A percentile compares a stretch with the other conserved stretches of the same genome.
These are phyloP conservation scores for Apis florea DNA, from an alignment of 1,140 invertebrate species.

Conservation along the genomic window DNA sequence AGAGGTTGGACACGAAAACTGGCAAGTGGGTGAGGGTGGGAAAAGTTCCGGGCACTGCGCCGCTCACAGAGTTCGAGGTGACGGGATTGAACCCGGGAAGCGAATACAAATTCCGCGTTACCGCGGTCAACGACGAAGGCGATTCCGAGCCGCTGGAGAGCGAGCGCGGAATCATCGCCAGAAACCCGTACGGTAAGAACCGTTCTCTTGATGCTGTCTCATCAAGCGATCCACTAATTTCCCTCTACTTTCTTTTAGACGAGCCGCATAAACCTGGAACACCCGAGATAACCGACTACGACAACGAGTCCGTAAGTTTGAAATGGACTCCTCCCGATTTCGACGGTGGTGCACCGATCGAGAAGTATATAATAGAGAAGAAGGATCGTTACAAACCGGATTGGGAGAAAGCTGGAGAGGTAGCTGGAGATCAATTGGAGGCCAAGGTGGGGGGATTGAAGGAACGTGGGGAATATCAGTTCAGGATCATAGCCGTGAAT, in stretches of 20 bases:
- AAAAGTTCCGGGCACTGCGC: constrained; percentile 86
- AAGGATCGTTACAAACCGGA: constrained; percentile 91
- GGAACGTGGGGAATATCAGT: constrained; percentile 96
- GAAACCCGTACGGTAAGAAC: constrained; percentile 95
- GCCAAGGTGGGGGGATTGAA: constrained; percentile 93
- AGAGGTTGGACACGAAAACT: constrained; percentile 95
- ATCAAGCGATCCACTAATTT: too few relatives aligned
- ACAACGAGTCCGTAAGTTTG: constrained; percentile 95
- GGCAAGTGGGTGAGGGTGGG: constrained; percentile 95
- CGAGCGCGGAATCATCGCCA: constrained; percentile 91
- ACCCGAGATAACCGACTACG: constrained; percentile 94
- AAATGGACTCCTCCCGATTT: constrained; percentile 95
- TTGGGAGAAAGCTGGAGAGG: constrained; percentile 92
- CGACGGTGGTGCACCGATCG: constrained; percentile 97
- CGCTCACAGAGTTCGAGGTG: constrained; percentile 91
- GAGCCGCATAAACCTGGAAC: constrained; percentile 93
- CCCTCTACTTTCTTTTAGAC: constrained; percentile 81
- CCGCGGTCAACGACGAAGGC: constrained; percentile 97
- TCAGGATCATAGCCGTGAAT: constrained; percentile 97
- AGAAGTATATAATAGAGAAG: constrained; percentile 99
- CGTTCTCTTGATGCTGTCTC: not conserved
- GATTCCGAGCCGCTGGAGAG: constrained; percentile 96
- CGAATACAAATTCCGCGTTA: constrained; percentile 98
- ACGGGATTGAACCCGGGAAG: constrained; percentile 93
- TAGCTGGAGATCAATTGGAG: constrained; percentile 88